phyloP scores from a whole-genome alignment of 2,797 vertebrate species.

The Acipenser transmontanus region DNA sequence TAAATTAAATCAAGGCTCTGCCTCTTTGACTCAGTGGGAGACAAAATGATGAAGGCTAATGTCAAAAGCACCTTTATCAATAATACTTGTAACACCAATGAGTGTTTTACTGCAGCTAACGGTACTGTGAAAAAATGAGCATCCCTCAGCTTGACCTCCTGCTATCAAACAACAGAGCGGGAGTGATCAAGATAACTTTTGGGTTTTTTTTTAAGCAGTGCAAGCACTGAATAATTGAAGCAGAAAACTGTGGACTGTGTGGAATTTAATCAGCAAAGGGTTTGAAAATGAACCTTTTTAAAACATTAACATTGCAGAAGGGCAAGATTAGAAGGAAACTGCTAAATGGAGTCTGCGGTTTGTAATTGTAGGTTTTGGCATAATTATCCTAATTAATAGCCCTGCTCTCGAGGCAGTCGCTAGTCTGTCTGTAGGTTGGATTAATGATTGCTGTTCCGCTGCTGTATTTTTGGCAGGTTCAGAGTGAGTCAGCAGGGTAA shows the following conservation, averaged over 20 bases:
- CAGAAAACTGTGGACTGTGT: slow-evolving; percentile 66
- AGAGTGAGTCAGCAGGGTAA: slow-evolving; percentile 67
- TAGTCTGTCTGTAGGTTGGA: slow-evolving; percentile 40
- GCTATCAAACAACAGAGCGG: too few species aligned
- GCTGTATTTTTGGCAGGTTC: slow-evolving; percentile 44
- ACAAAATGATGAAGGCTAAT: too few species aligned
- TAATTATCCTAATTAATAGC: slow-evolving; percentile 98
- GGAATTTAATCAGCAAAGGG: slow-evolving; percentile 81
- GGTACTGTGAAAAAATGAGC: too few species aligned
- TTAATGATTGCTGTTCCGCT: slow-evolving; percentile 44
- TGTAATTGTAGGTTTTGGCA: slow-evolving; percentile 84
- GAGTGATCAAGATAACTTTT: too few species aligned
- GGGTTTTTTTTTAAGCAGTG: too few species aligned
- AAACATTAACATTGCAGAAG: slow-evolving; percentile 62
- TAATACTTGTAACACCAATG: too few species aligned
- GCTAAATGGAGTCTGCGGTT: slow-evolving; percentile 88
- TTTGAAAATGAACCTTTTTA: slow-evolving; percentile 71
- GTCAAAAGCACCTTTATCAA: too few species aligned
- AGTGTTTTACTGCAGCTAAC: too few species aligned
- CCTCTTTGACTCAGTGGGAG: too few species aligned
- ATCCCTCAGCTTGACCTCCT: too few species aligned
- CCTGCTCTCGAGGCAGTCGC: slow-evolving; percentile 54
- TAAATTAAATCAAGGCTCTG: too few species aligned
- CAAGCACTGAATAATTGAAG: too few species aligned
- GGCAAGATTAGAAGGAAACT: slow-evolving; percentile 50